These are phyloP conservation scores for Phaonia tiefii DNA, from an alignment of 2,888 invertebrate genomes.

Conservation along the genomic window DNA sequence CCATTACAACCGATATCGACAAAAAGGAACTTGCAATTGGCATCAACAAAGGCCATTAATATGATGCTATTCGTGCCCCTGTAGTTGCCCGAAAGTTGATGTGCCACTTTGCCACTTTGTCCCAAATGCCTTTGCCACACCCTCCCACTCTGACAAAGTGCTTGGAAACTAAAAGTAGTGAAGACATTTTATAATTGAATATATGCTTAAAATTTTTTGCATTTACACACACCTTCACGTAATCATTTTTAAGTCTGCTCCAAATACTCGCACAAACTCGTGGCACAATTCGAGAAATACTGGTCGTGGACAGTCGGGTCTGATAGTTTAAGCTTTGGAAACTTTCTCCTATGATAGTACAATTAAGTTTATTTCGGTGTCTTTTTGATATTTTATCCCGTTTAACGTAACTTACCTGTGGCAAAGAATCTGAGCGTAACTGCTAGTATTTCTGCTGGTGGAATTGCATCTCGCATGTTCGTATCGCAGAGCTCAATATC, in stretches of 20 bases:
- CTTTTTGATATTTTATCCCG: slow-evolving; percentile 10
- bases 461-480: no score
- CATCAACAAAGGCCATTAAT: slow-evolving; percentile 54
- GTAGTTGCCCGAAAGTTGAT: slow-evolving; percentile 56
- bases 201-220: slow-evolving; percentile 3
- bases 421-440: no score
- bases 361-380: no score
- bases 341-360: no score
- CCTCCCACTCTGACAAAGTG: slow-evolving; percentile 41
- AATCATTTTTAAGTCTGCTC: not conserved
- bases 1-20: slow-evolving; percentile 59
- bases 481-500: slow-evolving; percentile 40
- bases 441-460: no score
- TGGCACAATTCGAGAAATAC: slow-evolving; percentile 19
- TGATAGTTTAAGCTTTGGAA: no score
- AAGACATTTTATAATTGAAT: no score
- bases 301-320: slow-evolving; percentile 15
- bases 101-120: slow-evolving; percentile 59
- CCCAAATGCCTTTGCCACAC: slow-evolving; percentile 41
- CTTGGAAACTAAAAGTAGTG: slow-evolving; percentile 32
- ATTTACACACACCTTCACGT: not conserved
- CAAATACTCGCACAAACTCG: slow-evolving; percentile 36
- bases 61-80: slow-evolving; percentile 59
- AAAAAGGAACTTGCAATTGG: slow-evolving; percentile 52
- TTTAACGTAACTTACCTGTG: no score